Evolutionary conservation across 2,113 vertebrate genomes (phyloP).

Genomic region (Heterotis niloticus): DNA sequence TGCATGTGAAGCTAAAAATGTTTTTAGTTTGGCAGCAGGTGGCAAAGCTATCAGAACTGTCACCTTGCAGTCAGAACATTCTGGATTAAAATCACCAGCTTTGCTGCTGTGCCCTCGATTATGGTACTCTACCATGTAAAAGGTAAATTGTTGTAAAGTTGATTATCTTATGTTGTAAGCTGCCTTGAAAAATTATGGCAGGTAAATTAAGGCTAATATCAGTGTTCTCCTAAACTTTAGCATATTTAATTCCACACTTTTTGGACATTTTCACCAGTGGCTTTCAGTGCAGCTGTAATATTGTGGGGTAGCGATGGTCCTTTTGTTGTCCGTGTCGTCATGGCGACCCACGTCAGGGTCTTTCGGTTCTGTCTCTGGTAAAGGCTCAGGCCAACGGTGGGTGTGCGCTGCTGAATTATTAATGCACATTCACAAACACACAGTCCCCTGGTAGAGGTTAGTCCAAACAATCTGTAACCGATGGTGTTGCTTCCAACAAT

Average conservation of each 20-base stretch:
- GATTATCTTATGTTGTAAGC: no score
- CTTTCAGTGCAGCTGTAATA: not conserved
- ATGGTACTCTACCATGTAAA: no score
- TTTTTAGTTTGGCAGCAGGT: no score
- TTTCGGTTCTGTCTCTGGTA: not conserved
- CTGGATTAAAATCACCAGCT: no score
- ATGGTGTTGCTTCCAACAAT: not conserved
- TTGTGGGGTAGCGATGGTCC: not conserved
- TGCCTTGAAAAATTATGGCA: no score
- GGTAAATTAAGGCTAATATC: no score
- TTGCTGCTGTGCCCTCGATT: no score
- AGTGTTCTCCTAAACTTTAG: no score
- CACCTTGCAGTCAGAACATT: no score
- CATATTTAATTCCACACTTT: not conserved
- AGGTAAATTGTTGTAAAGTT: no score
- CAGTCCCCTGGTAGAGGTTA: not conserved
- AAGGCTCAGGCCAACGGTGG: not conserved
- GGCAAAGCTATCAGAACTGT: no score
- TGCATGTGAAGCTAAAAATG: no score
- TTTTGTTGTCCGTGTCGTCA: not conserved
- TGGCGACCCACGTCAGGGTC: not conserved
- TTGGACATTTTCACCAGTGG: not conserved
- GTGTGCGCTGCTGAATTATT: constrained; percentile 20
- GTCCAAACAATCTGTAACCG: not conserved
- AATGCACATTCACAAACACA: not conserved